Percentiles rank a stretch among this genome's conserved stretches.
Conservation (phyloP, 2,888 invertebrate genomes). For the Apotomis turbidana region DNA sequence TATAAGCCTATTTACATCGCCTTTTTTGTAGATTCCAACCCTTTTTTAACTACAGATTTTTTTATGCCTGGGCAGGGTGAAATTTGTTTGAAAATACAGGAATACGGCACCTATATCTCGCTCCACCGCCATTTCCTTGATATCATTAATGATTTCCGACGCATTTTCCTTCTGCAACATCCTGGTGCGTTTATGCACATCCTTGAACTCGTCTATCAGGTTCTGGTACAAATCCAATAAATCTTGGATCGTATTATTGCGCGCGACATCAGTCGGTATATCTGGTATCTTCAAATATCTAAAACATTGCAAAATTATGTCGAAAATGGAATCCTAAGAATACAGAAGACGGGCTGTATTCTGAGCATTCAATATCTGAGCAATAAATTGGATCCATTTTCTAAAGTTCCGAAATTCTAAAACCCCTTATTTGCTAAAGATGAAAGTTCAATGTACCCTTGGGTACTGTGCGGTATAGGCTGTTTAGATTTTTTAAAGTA, state of each 20-base stretch:
- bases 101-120: slow-evolving; percentile 86
- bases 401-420: not conserved
- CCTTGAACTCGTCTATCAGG: slow-evolving; percentile 92
- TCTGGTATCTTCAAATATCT: slow-evolving; percentile 85
- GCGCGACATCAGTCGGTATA: slow-evolving; percentile 88
- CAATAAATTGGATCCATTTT: not conserved
- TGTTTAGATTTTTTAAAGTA: too few species aligned
- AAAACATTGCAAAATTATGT: slow-evolving; percentile 39
- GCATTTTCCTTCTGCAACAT: slow-evolving; percentile 86
- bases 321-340: not conserved
- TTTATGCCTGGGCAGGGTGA: too few species aligned
- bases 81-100: too few species aligned
- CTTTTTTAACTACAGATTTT: too few species aligned
- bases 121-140: slow-evolving; percentile 94
- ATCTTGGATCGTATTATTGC: slow-evolving; percentile 89
- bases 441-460: not conserved
- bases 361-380: not conserved
- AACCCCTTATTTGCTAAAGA: not conserved
- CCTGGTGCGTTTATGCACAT: slow-evolving; percentile 88
- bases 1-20: too few species aligned
- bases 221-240: slow-evolving; percentile 88
- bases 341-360: not conserved
- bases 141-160: slow-evolving; percentile 92
- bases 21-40: too few species aligned
- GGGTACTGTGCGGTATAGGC: not conserved